Base-by-base conservation (phyloP, 2,888 invertebrate species). In the Drosophila paracracens region DNA sequence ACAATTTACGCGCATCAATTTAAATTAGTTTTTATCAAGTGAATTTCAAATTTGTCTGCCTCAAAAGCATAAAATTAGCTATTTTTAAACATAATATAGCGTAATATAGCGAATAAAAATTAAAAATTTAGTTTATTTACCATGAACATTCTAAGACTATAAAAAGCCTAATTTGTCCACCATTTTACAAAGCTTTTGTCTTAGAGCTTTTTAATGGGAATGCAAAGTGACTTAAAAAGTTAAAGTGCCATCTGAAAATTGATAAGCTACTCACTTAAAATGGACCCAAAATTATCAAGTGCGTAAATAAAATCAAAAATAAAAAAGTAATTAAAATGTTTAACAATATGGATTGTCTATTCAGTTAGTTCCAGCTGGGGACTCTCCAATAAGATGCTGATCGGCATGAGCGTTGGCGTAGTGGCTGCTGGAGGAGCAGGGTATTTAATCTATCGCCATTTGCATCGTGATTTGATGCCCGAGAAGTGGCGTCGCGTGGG, bases 401-500 rank as follows among this genome's bases (percentile, higher is more conserved):
- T 82, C n/a, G 91, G 91, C 1, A 36, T 87, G 0, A 84, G 90
- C 5, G 27, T 87, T 2, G 82, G 92, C 13, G 59, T 91, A 4
- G 75, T 85, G 1, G 81, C 76, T 7, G 57, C 83, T 7, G 81
- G 91, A 0, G 87, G 91, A 0, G 82, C 87, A 2, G 83, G 89
- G 0, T 92, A 89, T 57, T 63, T 84, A 18, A 77, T 83, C 13
- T 90, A 88, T 46, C 91, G 85, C 25, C 83, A 84, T 36, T 59
- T 79, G 3, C 86, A 85, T 33, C 84, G 87, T 3, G 92, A 92
- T 67, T 21, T 74, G 0, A 88, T 91, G 72, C 92, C 92, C 0
- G 27, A 92, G n/a, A 90, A 91, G 67, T 92, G 92, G 92, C 89
- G 88, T 25, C 84, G 91, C 2, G 79, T 92, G 4, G 92, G 92